phyloP scores from a whole-genome alignment of 2,797 vertebrate genomes.

The Spea hammondii region DNA sequence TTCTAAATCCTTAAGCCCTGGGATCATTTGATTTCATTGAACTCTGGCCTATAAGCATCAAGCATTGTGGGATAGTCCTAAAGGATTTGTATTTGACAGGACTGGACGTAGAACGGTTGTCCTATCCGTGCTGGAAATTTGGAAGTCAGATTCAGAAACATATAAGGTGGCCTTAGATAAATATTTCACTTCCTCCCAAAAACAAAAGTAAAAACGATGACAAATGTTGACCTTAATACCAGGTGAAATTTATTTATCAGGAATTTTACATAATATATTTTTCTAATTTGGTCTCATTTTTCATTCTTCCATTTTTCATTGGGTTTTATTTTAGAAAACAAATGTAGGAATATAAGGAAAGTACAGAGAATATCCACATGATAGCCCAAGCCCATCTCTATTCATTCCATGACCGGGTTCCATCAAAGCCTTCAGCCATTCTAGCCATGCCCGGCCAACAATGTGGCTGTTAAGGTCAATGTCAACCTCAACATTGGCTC shows the following conservation, averaged over 20 bases:
- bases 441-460: too few relatives aligned
- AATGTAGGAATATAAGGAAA: too few relatives aligned
- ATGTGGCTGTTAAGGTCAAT: too few relatives aligned
- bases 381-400: too few relatives aligned
- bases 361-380: too few relatives aligned
- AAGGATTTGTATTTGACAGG: neutral
- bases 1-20: conserved; percentile 30
- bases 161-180: neutral
- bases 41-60: conserved; percentile 26
- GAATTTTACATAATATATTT: too few relatives aligned
- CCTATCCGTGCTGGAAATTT: neutral
- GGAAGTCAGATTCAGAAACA: neutral
- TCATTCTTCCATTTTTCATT: too few relatives aligned
- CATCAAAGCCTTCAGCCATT: too few relatives aligned
- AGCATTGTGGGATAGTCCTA: neutral
- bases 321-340: too few relatives aligned
- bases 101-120: neutral
- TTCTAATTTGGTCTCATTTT: too few relatives aligned
- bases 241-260: neutral
- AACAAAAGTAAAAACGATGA: neutral
- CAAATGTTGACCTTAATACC: neutral
- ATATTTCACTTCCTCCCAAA: neutral
- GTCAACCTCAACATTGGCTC: too few relatives aligned
- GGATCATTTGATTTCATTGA: conserved; percentile 29
- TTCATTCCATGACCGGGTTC: too few relatives aligned